These are phyloP conservation scores for Tachystola acroxantha DNA, from an alignment of 2,888 invertebrate species.

Conservation along the genomic window DNA sequence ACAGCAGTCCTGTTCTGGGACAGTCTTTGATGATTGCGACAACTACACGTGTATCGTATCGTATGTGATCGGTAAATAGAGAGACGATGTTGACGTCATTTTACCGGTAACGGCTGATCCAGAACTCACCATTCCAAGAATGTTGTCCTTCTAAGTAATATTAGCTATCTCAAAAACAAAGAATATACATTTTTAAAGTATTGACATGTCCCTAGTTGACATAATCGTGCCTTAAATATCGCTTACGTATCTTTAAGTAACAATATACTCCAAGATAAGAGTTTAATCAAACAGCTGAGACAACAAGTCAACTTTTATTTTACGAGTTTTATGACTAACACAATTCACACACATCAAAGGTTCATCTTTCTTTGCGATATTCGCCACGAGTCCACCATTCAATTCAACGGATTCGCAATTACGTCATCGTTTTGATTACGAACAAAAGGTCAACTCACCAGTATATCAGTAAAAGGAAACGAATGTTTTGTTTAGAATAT, in stretches of 20 bases:
- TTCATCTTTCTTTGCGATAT: neutral
- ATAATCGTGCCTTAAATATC: conserved; percentile 2
- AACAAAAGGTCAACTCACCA: conserved; percentile 9
- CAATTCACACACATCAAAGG: neutral
- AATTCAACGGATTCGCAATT: neutral
- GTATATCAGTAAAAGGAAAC: conserved; percentile 21
- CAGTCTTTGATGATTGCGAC: no score
- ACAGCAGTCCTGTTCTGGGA: no score
- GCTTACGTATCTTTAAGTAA: neutral
- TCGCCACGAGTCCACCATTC: neutral
- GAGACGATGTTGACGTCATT: no score
- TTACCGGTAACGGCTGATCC: no score
- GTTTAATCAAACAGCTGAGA: conserved; percentile 10
- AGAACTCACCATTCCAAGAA: no score
- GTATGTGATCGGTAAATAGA: no score
- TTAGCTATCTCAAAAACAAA: no score
- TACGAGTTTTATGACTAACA: conserved; percentile 1
- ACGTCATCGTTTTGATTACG: conserved; percentile 4
- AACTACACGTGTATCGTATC: no score
- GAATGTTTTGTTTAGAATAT: conserved; percentile 40
- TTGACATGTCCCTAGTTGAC: no score
- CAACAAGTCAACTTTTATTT: conserved; percentile 6
- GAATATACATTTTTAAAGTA: no score
- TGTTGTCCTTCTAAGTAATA: no score
- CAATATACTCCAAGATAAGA: conserved; percentile 5